Conservation (phyloP, 1,140 invertebrate species). For the Rhopalosiphum padi region DNA sequence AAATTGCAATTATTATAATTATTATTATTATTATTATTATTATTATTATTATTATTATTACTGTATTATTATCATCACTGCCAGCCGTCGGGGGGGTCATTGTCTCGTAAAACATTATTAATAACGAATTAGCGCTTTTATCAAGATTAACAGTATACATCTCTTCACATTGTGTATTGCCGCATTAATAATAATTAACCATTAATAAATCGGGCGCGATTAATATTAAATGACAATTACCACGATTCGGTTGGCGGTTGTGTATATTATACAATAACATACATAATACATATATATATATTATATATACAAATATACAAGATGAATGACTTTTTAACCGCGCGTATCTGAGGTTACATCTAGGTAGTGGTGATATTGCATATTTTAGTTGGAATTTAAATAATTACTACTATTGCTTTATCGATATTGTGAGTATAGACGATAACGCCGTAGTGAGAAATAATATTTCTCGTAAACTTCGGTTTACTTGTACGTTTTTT, state of each 20-base stretch:
- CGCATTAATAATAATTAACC: conserved; percentile 50
- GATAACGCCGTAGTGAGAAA: too few relatives aligned
- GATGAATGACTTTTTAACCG: neutral
- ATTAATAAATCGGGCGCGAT: conserved; percentile 30
- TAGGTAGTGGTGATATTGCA: neutral
- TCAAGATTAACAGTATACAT: conserved; percentile 37
- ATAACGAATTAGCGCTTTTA: conserved; percentile 43
- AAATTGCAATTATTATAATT: conserved; percentile 15
- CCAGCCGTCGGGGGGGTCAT: neutral
- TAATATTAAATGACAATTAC: conserved; percentile 20
- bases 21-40: too few relatives aligned
- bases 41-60: neutral
- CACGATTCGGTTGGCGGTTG: neutral
- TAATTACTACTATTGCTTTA: too few relatives aligned
- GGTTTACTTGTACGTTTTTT: too few relatives aligned
- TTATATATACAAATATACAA: neutral
- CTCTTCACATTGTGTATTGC: neutral
- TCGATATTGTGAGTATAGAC: too few relatives aligned
- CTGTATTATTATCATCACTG: conserved; percentile 6
- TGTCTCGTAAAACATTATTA: conserved; percentile 29
- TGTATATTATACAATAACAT: neutral
- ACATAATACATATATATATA: neutral
- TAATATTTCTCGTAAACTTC: too few relatives aligned
- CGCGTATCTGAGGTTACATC: neutral
- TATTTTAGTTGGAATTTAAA: neutral